These are phyloP conservation scores for Homarus americanus DNA, from an alignment of 1,140 invertebrate genomes.

Conservation along the genomic window DNA sequence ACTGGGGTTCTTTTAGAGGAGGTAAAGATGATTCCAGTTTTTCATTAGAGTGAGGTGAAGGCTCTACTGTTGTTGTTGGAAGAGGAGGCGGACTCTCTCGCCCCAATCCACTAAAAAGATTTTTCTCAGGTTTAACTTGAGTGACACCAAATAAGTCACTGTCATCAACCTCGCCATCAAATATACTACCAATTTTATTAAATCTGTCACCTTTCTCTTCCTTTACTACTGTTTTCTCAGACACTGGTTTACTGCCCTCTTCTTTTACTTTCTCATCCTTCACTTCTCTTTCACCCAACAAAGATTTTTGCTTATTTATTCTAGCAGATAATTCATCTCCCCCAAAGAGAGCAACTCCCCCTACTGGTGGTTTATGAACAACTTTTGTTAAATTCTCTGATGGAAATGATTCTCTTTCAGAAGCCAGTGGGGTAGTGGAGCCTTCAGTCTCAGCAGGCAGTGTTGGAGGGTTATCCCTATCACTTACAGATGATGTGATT, in stretches of 20 bases:
- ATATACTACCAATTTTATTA: conserved; percentile 1
- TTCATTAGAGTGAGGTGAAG: not conserved
- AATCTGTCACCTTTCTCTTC: not conserved
- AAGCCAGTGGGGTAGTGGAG: not conserved
- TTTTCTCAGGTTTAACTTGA: not conserved
- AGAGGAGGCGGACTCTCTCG: conserved; percentile 27
- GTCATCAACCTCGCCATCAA: conserved; percentile 49
- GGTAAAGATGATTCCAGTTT: not conserved
- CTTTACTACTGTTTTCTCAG: not conserved
- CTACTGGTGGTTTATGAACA: conserved; percentile 41
- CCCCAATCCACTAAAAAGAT: not conserved
- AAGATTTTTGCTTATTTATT: conserved; percentile 30
- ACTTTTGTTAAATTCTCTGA: conserved; percentile 8
- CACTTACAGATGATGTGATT: not conserved
- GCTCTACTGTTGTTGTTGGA: not conserved
- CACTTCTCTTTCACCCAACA: not conserved
- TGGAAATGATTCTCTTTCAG: too few species aligned
- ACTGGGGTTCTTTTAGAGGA: not conserved
- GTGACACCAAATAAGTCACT: conserved; percentile 33
- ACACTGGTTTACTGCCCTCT: too few species aligned
- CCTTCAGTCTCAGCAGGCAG: not conserved
- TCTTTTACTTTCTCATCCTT: not conserved
- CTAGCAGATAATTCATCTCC: conserved; percentile 49
- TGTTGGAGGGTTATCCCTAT: conserved; percentile 12
- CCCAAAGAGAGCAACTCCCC: conserved; percentile 55